Percentiles rank a stretch among this genome's conserved stretches.
Evolutionary conservation across 2,888 invertebrate species (phyloP).

Genomic region (Eupithecia insigniata): DNA sequence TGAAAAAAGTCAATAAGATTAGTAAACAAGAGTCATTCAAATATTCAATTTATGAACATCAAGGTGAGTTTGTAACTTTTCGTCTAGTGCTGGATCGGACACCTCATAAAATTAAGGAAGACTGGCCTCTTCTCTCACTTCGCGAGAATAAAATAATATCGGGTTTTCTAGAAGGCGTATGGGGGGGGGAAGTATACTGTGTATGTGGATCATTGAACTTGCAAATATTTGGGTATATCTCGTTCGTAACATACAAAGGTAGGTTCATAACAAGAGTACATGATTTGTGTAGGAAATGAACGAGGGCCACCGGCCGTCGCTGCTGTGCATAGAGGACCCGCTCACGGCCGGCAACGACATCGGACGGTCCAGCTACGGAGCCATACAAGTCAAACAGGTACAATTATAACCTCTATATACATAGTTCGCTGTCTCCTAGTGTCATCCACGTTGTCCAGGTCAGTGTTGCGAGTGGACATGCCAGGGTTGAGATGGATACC

Average conservation of each 20-base stretch:
- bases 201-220: too few relatives aligned
- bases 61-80: not conserved
- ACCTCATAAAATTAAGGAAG: too few relatives aligned
- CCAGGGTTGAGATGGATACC: too few relatives aligned
- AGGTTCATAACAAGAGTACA: too few relatives aligned
- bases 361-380: conserved; percentile 98
- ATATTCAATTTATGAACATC: not conserved
- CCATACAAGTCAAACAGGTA: conserved; percentile 88
- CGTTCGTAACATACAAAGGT: not conserved
- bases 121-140: too few relatives aligned
- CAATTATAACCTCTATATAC: not conserved
- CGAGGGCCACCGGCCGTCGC: conserved; percentile 96
- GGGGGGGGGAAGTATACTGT: not conserved
- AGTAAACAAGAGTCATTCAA: not conserved
- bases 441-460: too few relatives aligned
- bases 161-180: too few relatives aligned
- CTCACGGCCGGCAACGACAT: conserved; percentile 98
- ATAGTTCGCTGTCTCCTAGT: not conserved
- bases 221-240: not conserved
- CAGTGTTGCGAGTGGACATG: too few relatives aligned
- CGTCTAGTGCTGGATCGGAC: not conserved
- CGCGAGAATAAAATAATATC: too few relatives aligned
- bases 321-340: conserved; percentile 99
- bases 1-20: not conserved
- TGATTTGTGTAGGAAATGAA: conserved; percentile 89